A percentile compares a stretch with the other conserved stretches of the same genome.
Evolutionary conservation across 2,113 vertebrate species (phyloP).

Genomic region (Panthera uncia): DNA sequence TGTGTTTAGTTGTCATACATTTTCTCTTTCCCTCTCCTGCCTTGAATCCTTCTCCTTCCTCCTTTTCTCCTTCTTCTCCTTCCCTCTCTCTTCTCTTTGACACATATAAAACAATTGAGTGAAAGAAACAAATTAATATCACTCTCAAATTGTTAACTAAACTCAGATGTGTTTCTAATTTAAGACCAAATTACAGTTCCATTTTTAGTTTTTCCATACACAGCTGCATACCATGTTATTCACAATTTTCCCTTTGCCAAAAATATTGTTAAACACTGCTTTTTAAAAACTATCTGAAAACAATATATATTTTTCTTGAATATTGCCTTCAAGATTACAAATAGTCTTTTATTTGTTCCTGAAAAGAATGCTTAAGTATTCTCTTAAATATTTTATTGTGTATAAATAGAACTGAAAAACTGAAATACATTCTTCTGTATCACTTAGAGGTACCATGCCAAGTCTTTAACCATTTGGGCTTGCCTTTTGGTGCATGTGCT

Average conservation of each 20-base stretch:
- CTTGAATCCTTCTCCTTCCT: neutral
- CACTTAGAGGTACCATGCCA: neutral
- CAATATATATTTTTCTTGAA: constrained; percentile 33
- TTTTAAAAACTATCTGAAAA: constrained; percentile 45
- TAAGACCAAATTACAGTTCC: constrained; percentile 59
- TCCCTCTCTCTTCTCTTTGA: neutral
- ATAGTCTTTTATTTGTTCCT: neutral
- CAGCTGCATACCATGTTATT: constrained; percentile 67
- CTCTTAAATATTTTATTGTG: neutral
- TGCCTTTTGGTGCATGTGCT: neutral
- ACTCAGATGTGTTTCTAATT: constrained; percentile 76
- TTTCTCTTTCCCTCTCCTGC: neutral
- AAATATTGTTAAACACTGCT: constrained; percentile 18
- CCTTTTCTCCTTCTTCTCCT: neutral
- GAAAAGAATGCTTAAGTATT: neutral
- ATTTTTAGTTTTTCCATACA: constrained; percentile 67
- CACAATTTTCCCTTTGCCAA: constrained; percentile 53
- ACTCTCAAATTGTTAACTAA: constrained; percentile 71
- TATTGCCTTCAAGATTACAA: constrained; percentile 23
- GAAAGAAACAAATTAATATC: constrained; percentile 70
- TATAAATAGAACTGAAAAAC: neutral
- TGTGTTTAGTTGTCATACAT: neutral
- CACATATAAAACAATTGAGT: constrained; percentile 54
- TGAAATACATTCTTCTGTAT: neutral
- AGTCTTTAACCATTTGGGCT: neutral